Evolutionary conservation across 2,888 invertebrate species (phyloP).

Genomic region (Ypsolopha sequella): DNA sequence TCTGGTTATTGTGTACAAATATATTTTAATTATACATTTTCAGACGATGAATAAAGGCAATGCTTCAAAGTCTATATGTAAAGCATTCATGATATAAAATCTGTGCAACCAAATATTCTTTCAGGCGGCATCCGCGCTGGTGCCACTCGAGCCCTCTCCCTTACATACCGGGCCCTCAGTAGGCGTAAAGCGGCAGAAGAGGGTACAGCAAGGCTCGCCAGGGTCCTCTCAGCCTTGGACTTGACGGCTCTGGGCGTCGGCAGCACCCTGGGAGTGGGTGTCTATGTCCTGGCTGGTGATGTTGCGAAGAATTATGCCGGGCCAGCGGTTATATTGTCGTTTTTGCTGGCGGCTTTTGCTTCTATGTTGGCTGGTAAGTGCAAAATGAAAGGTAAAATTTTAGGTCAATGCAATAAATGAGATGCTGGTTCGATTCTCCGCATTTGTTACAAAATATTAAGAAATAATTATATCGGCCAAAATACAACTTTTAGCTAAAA

Average conservation of each 20-base stretch:
- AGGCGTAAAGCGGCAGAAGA: slow-evolving; percentile 60
- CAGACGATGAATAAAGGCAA: too few relatives aligned
- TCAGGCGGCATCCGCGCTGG: slow-evolving; percentile 55
- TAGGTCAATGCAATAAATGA: too few relatives aligned
- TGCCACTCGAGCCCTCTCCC: slow-evolving; percentile 31
- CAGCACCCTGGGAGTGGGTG: slow-evolving; percentile 89
- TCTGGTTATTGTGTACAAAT: too few relatives aligned
- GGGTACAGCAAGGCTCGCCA: slow-evolving; percentile 67
- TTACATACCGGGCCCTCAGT: slow-evolving; percentile 48
- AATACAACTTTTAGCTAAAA: too few relatives aligned
- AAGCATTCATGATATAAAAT: too few relatives aligned
- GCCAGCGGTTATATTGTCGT: slow-evolving; percentile 88
- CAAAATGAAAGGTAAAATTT: slow-evolving; percentile 14
- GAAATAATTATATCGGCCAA: too few relatives aligned
- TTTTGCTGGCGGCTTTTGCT: slow-evolving; percentile 91
- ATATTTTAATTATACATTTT: too few relatives aligned
- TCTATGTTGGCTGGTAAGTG: slow-evolving; percentile 86
- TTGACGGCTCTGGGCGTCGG: slow-evolving; percentile 87
- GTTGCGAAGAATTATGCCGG: slow-evolving; percentile 86
- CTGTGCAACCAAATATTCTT: neutral
- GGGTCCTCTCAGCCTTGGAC: slow-evolving; percentile 85
- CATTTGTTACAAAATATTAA: too few relatives aligned
- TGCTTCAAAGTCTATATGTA: too few relatives aligned
- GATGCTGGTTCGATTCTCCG: too few relatives aligned
- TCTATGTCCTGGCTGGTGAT: slow-evolving; percentile 89